Base-by-base conservation (phyloP, 2,797 vertebrate species). In the Thaleichthys pacificus region DNA sequence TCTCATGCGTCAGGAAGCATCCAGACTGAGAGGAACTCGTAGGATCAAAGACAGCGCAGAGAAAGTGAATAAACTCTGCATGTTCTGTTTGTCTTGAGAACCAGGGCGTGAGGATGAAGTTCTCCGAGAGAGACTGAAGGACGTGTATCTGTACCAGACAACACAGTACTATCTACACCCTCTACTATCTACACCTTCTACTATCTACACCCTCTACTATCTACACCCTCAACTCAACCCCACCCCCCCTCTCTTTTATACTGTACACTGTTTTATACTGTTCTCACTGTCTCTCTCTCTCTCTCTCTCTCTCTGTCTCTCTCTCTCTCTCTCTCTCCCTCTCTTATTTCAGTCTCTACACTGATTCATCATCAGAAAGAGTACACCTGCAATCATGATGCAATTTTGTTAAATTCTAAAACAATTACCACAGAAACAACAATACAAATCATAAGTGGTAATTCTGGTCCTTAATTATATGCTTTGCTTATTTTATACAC, bases 371-470 rank as follows among this genome's bases (percentile, higher is more conserved):
- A 68, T 15, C 74, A 73, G 54, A 84, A 84, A 71, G 78, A 54
- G 32, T 28, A 61, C 42, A 79, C 73, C 56, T 76, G 72, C 80
- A 85, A 82, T 78, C 75, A 77, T 67, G 62, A 80, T 68, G 67
- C 81, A 89, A 86, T 81, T 86, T 77, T 88, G 78, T 85, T 87
- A 35, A 73, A 90, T 90, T 35, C 32, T 84, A 85, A 84, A 83
- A 77, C 73, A 79, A 68, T 70, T 35, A 79, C 76, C 66, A 61
- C 66, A 75, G 60, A 56, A 77, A 76, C 71, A 72, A 63, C 66
- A 70, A 30, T 30, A 30, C 82, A 19, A 17, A 35, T 38, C 30
- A 35, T 8, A 35, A 4, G 28, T 30, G 28, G 28, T 30, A 30
- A 4, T 30, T 30, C 3, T 30, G 28, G 28, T 30, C 32, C 32